Percentiles rank a stretch among this genome's conserved stretches.
phyloP scores from a whole-genome alignment of 2,888 invertebrate genomes.

The Thera obeliscata region DNA sequence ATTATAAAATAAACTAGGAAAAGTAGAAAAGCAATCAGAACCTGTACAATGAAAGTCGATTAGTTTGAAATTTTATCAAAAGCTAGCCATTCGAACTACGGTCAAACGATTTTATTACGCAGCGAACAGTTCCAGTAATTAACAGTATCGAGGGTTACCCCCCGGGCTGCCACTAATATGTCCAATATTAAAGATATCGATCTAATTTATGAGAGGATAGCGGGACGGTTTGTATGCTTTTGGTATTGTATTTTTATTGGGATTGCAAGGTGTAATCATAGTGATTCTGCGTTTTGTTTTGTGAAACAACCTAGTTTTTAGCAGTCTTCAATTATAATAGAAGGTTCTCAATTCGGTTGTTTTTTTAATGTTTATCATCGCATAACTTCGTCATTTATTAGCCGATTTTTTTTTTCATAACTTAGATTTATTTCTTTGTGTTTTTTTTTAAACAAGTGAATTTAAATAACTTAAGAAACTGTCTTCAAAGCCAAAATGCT shows the following conservation, averaged over 20 bases:
- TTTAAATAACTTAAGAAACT: too few species aligned
- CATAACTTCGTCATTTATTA: too few species aligned
- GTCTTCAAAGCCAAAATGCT: too few species aligned
- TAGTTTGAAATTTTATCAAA: slow-evolving; percentile 17
- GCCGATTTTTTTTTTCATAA: too few species aligned
- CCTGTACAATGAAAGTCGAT: background rate
- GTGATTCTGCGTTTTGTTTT: background rate
- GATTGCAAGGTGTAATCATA: background rate
- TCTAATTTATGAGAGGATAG: slow-evolving; percentile 27
- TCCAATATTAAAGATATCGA: slow-evolving; percentile 26
- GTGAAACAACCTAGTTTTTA: too few species aligned
- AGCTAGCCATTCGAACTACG: slow-evolving; percentile 20
- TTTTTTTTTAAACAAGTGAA: too few species aligned
- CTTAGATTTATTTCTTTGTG: too few species aligned
- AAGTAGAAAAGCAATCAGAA: slow-evolving; percentile 2
- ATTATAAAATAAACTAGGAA: background rate
- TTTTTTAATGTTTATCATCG: too few species aligned
- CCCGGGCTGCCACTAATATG: slow-evolving; percentile 26
- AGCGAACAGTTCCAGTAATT: slow-evolving; percentile 24
- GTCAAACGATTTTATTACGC: slow-evolving; percentile 21
- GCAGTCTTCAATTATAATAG: too few species aligned
- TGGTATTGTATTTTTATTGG: slow-evolving; percentile 5
- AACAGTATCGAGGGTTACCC: slow-evolving; percentile 17
- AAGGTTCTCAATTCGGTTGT: too few species aligned
- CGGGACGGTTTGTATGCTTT: slow-evolving; percentile 8